Base-by-base conservation (phyloP, 2,888 invertebrate genomes). In the Lochmaea crataegi region DNA sequence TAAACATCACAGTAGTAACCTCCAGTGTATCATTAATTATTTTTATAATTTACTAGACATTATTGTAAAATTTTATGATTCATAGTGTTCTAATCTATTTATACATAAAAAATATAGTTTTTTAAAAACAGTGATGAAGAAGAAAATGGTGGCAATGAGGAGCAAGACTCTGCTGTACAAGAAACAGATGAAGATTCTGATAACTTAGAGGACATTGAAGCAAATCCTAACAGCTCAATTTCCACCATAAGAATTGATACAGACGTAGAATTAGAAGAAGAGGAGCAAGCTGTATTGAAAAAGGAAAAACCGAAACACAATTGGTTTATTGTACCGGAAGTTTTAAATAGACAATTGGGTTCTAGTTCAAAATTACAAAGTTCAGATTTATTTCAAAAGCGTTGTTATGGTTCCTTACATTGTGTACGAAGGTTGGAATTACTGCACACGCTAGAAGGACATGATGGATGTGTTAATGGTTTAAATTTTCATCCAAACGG, bases 401-500 rank as follows among this genome's bases (percentile, higher is more conserved):
- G 91, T 64, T 94, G 94, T 86, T 95, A 95, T 82, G 94, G 94
- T 2, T 96, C 96, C 1, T 88, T 96, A 32, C 93, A 94, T 83
- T 91, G 92, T 77, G 94, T 96, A 11, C 94, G 96, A 86, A 91
- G 95, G 71, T 89, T 98, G 84, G 92, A 95, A 84, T 89, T 95
- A 63, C 90, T 94, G 86, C 92, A 93, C 81, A 91, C 91, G 82
- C 88, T 98, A 80, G 90, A 92, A 75, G 91, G 92, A 77, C 98
- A 98, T 86, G 89, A 88, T 80, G 97, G 97, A 75, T 97, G 97
- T 88, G 97, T 98, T 4, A 98, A 98, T 88, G 93, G 95, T 74
- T 90, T 98, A 71, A 94, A 96, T 87, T 98, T 98, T 86, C 97
- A 97, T 85, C 91, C 91, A 88, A 91, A 87, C 86, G 93, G 93